phyloP scores from a whole-genome alignment of 1,140 invertebrate genomes.

The Paralvinella palmiformis region DNA sequence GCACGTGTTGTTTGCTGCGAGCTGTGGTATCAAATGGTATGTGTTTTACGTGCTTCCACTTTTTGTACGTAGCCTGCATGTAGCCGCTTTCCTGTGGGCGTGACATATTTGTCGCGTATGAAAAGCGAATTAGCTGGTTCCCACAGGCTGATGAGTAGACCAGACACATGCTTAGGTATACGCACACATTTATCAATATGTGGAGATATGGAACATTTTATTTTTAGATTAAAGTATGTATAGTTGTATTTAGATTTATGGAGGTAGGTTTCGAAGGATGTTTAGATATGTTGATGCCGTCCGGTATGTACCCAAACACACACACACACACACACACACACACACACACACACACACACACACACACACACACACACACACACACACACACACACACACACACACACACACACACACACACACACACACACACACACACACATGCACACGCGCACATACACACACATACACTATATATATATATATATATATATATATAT shows the following conservation, averaged over 20 bases:
- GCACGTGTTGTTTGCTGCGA: too few relatives aligned
- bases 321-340: not conserved
- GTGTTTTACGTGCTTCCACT: too few relatives aligned
- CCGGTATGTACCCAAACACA: too few relatives aligned
- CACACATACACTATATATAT: not conserved
- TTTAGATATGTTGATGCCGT: not conserved
- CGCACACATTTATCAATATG: not conserved
- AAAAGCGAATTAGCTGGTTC: too few relatives aligned
- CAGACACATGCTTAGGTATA: not conserved
- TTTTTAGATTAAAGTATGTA: not conserved
- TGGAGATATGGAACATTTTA: not conserved
- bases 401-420: conserved; percentile 7
- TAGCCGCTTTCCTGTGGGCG: too few relatives aligned
- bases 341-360: not conserved
- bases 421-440: conserved; percentile 7
- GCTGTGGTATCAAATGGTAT: too few relatives aligned
- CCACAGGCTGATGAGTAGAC: too few relatives aligned
- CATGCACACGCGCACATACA: not conserved
- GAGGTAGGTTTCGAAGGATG: not conserved
- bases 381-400: conserved; percentile 5
- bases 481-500: conserved; percentile 2
- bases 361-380: not conserved
- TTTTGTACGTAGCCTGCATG: too few relatives aligned
- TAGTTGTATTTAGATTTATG: not conserved
- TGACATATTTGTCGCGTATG: too few relatives aligned